Percentiles rank a stretch among this genome's conserved stretches.
phyloP scores from a whole-genome alignment of 1,140 invertebrate species.

The Acromyrmex charruanus region DNA sequence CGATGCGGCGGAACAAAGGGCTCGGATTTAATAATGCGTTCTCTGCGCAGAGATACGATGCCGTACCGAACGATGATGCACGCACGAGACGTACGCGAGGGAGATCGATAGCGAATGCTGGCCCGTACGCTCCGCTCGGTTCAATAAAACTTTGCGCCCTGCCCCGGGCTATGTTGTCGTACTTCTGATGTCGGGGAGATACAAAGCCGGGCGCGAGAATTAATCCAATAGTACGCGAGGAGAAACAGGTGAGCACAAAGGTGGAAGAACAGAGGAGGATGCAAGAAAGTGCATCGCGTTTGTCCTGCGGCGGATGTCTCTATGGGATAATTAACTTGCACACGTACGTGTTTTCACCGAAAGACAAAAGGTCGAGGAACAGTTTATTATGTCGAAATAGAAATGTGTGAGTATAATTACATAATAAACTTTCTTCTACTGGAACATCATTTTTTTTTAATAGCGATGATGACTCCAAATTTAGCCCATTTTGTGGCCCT shows the following conservation, averaged over 20 bases:
- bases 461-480: too few species aligned
- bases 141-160: constrained; percentile 50
- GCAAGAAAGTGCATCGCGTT: constrained; percentile 22
- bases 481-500: too few species aligned
- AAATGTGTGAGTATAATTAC: background rate
- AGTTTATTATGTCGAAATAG: constrained; percentile 26
- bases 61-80: background rate
- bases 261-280: background rate
- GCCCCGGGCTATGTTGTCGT: constrained; percentile 22
- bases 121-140: constrained; percentile 7
- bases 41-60: constrained; percentile 27
- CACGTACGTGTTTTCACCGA: background rate
- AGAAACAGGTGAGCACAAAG: background rate
- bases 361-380: background rate
- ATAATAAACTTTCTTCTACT: background rate
- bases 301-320: constrained; percentile 36
- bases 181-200: constrained; percentile 36
- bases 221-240: constrained; percentile 32
- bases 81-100: constrained; percentile 15
- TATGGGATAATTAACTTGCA: constrained; percentile 32
- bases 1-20: constrained; percentile 27
- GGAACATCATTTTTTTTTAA: background rate
- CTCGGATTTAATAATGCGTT: constrained; percentile 53
- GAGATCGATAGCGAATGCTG: constrained; percentile 14
- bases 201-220: constrained; percentile 32